Evolutionary conservation across 2,797 vertebrate genomes (phyloP), one percentile per base, ranked within the genome.

Genomic region (Pipistrellus pipistrellus): DNA sequence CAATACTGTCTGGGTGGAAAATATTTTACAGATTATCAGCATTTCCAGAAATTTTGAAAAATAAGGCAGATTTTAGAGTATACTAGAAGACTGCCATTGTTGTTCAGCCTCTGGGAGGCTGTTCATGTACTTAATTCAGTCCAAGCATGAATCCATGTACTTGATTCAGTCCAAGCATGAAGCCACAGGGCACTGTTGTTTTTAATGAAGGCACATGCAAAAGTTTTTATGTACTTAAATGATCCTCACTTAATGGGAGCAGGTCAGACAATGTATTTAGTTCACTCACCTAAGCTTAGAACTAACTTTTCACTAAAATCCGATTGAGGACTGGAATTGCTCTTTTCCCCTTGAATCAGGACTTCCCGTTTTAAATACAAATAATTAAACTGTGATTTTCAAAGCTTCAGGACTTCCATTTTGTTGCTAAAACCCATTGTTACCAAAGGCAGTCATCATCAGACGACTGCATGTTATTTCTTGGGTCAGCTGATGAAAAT

Each of bases 211-310:
- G 95, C 93, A 46, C 75, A 84, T 86, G 93, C 64, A 93, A 77
- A 96, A 87, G 62, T 48, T 95, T 85, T 87, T 94, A 71, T 94
- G 88, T 88, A 90, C 77, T 78, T 95, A 93, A 88, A 93, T 94
- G 93, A 66, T 88, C 96, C 91, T 95, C 5, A 30, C 96, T 96
- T 97, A 97, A 96, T 97, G 97, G 93, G 64, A 96, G 77, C 90
- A 97, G 73, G 83, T 97, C 78, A 85, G 57, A 87, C 90, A 96
- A 51, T 88, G 68, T 95, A 59, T 66, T 94, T 90, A 1, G 62
- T 97, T 96, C 92, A 57, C 2, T 38, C 78, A 66, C 59, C n/a
- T 82, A n/a, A 92, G 85, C 97, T 95, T 95, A 76, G 91, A 97
- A 90, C 59, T 41, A 20, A 94, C 51, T 94, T 94, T 78, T 95